phyloP scores from a whole-genome alignment of 2,797 vertebrate genomes.

The Phoeniculus purpureus region DNA sequence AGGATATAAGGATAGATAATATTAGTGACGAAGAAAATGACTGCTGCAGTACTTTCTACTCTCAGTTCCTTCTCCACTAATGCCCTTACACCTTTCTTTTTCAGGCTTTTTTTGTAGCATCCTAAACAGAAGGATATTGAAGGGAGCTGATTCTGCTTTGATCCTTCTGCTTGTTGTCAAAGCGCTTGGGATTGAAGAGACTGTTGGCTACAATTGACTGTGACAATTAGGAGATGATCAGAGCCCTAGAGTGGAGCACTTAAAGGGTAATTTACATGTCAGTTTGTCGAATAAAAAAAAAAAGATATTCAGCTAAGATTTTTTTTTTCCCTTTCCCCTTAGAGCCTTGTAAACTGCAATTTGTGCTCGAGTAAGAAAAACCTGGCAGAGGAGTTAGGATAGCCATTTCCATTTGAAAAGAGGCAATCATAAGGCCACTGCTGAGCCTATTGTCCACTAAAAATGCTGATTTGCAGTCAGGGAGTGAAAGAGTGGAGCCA shows the following conservation, averaged over 20 bases:
- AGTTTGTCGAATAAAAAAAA: slow-evolving; percentile 94
- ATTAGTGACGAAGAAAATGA: slow-evolving; percentile 77
- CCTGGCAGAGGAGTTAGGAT: slow-evolving; percentile 91
- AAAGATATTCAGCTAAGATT: slow-evolving; percentile 88
- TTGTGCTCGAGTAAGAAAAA: slow-evolving; percentile 94
- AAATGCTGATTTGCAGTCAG: slow-evolving; percentile 89
- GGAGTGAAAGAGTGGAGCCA: slow-evolving; percentile 82
- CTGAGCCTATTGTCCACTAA: slow-evolving; percentile 97
- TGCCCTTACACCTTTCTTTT: slow-evolving; percentile 84
- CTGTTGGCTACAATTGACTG: slow-evolving; percentile 99
- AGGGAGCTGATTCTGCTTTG: slow-evolving; percentile 92
- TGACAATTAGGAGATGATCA: slow-evolving; percentile 99
- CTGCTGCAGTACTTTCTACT: slow-evolving; percentile 75
- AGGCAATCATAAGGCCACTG: slow-evolving; percentile 98
- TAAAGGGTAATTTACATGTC: slow-evolving; percentile 99
- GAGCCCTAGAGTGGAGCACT: slow-evolving; percentile 94
- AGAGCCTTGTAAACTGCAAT: slow-evolving; percentile 99
- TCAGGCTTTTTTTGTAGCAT: slow-evolving; percentile 80
- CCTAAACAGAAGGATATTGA: slow-evolving; percentile 86
- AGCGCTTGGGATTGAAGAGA: slow-evolving; percentile 95
- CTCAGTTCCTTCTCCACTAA: slow-evolving; percentile 73
- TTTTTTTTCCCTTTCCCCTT: slow-evolving; percentile 79
- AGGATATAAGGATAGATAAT: slow-evolving; percentile 58
- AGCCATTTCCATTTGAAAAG: slow-evolving; percentile 99
- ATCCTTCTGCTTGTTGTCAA: slow-evolving; percentile 96